A percentile compares a stretch with the other conserved stretches of the same genome.
phyloP scores from a whole-genome alignment of 92 coral and sea anemone genomes.

The Parazoanthus atlanticus region DNA sequence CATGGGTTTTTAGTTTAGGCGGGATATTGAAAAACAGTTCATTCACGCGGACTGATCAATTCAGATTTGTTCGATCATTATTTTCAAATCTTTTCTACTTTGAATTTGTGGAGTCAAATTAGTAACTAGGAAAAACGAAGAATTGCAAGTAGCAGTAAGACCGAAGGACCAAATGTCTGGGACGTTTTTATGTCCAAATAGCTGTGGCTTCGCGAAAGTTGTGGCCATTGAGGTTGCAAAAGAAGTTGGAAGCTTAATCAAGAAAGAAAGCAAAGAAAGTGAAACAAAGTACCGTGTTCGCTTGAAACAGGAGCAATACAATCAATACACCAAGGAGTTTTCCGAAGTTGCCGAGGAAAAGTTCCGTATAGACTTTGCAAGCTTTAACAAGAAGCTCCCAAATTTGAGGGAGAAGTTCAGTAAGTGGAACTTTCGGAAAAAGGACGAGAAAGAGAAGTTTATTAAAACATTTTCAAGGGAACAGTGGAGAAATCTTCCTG shows the following conservation, averaged over 20 bases:
- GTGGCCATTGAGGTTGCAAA: conserved; percentile 49
- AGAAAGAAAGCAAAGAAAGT: conserved; percentile 51
- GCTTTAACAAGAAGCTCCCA: conserved; percentile 58
- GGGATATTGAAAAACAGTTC: conserved; percentile 24
- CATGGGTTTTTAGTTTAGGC: conserved; percentile 21
- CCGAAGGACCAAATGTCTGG: conserved; percentile 41
- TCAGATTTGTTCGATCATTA: conserved; percentile 14
- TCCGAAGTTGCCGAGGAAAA: conserved; percentile 40
- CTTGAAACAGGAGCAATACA: conserved; percentile 53
- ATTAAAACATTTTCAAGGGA: conserved; percentile 54
- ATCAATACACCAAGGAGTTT: conserved; percentile 33
- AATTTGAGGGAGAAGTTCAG: conserved; percentile 44
- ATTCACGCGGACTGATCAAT: background rate
- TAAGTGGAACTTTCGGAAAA: conserved; percentile 61
- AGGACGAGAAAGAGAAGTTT: conserved; percentile 50
- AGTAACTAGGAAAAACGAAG: background rate
- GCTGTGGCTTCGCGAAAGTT: conserved; percentile 65
- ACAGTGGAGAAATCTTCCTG: conserved; percentile 49
- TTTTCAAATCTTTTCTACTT: background rate
- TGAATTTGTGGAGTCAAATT: too few species aligned
- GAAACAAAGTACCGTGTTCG: conserved; percentile 57
- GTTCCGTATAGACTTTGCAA: conserved; percentile 35
- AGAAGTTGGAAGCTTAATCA: conserved; percentile 31
- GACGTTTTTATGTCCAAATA: conserved; percentile 66
- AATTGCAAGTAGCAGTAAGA: background rate